Evolutionary conservation across 1,140 invertebrate species (phyloP), one percentile per base, ranked within the genome.

Genomic region (Lutraria rhynchaena): DNA sequence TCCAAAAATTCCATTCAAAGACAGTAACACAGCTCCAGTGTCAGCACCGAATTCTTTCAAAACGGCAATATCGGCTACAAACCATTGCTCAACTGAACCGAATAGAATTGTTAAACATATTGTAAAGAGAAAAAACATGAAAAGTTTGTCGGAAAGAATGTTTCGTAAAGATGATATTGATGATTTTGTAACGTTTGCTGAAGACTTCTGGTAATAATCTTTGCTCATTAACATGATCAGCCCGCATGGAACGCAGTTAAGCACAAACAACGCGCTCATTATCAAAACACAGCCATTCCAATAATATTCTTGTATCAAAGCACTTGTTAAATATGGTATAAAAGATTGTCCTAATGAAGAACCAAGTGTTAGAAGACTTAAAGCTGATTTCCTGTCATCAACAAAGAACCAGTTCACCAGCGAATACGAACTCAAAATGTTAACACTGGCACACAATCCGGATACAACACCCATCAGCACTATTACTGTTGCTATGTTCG

Each of bases 31-130:
- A 3, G 73, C 27, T 1, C 73, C 73, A 4, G 7, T 35, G 11
- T 61, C 3, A 31, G 19, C 4, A 17, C 44, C 35, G 27, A 61
- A 75, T 5, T 58, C 73, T 58, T 61, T 75, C 13, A 75, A 22
- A 31, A 75, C 58, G 37, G 41, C 46, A 7, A 75, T 2, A 29
- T 75, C 73, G 2, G 63, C 58, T 19, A n/a, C n/a, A 31, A 75
- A 75, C 73, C 73, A 75, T 63, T 46, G 57, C 49, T 75, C 73
- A 3, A 75, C 73, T n/a, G 73, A 58, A 31, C 58, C 58, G 5
- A 61, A 1, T n/a, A 1, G 0, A 3, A n/a, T 0, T 61, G 31
- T 49, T 1, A 61, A n/a, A 44, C 46, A 37, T 1, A 0, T 1
- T n/a, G 53, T 7, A 3, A 27, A 13, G 2, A 74, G 27, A 41